Conservation (phyloP, 2,797 vertebrate species). For the Benthosema pterotum region DNA sequence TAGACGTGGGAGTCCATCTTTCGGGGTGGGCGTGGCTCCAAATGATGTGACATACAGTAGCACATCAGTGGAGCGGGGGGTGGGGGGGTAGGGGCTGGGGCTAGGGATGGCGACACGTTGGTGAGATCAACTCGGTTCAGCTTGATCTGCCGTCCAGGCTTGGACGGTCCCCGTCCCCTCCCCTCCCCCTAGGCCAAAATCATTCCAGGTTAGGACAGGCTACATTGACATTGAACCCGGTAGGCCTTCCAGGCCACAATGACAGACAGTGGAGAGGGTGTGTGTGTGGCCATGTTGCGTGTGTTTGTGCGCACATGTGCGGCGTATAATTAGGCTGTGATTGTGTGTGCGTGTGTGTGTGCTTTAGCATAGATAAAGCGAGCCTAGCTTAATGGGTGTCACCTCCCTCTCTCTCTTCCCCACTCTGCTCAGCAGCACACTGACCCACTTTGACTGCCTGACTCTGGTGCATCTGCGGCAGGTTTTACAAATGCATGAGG, state of each 20-base stretch:
- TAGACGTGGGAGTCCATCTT: too few relatives aligned
- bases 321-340: constrained; percentile 5
- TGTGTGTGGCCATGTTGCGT: neutral
- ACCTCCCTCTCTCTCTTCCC: constrained; percentile 60
- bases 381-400: constrained; percentile 51
- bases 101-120: too few relatives aligned
- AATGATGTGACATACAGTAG: too few relatives aligned
- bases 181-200: too few relatives aligned
- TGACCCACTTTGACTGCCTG: constrained; percentile 70
- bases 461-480: constrained; percentile 59
- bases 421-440: constrained; percentile 71
- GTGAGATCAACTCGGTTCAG: too few relatives aligned
- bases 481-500: constrained; percentile 39
- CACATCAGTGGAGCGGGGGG: too few relatives aligned
- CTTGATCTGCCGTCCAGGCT: too few relatives aligned
- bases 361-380: constrained; percentile 33
- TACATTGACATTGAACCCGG: too few relatives aligned
- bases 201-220: too few relatives aligned
- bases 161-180: too few relatives aligned
- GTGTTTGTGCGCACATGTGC: constrained; percentile 4
- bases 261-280: neutral
- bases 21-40: too few relatives aligned
- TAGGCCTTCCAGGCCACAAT: constrained; percentile 1
- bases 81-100: too few relatives aligned
- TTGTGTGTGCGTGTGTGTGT: constrained; percentile 5